Conservation (phyloP, 2,888 invertebrate genomes). For the Ryuthela nishihirai region DNA sequence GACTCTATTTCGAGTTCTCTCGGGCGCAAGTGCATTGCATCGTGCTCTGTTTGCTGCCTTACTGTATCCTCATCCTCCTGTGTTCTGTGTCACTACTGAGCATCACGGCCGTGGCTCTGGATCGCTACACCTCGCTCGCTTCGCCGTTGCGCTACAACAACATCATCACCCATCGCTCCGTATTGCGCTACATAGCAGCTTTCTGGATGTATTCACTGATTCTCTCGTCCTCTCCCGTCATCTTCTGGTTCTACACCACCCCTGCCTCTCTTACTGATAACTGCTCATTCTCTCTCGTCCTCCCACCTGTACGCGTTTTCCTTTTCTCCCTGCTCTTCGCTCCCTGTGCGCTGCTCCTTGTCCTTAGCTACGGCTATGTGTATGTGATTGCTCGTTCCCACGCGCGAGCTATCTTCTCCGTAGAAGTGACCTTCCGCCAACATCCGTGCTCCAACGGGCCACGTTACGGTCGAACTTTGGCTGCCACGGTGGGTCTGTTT, state of each 20-base stretch:
- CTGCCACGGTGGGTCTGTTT: slow-evolving; percentile 62
- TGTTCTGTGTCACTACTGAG: slow-evolving; percentile 60
- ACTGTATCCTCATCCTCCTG: slow-evolving; percentile 58
- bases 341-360: slow-evolving; percentile 58
- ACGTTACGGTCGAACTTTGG: slow-evolving; percentile 61
- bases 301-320: slow-evolving; percentile 57
- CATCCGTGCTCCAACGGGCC: slow-evolving; percentile 48
- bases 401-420: slow-evolving; percentile 61
- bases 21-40: slow-evolving; percentile 35
- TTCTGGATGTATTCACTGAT: slow-evolving; percentile 60
- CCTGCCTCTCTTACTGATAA: slow-evolving; percentile 11
- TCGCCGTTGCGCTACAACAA: slow-evolving; percentile 61
- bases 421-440: slow-evolving; percentile 57
- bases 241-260: slow-evolving; percentile 51
- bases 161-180: slow-evolving; percentile 61
- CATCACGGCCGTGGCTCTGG: slow-evolving; percentile 62
- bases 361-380: slow-evolving; percentile 62
- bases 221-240: slow-evolving; percentile 58
- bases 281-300: slow-evolving; percentile 48
- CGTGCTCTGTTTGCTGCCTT: slow-evolving; percentile 58
- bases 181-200: slow-evolving; percentile 58
- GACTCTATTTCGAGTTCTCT: slow-evolving; percentile 59
- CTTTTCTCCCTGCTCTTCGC: slow-evolving; percentile 61
- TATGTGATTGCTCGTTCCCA: slow-evolving; percentile 62
- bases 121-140: slow-evolving; percentile 60